Evolutionary conservation across 2,113 vertebrate species (phyloP).

Genomic region (Hepsetus odoe): DNA sequence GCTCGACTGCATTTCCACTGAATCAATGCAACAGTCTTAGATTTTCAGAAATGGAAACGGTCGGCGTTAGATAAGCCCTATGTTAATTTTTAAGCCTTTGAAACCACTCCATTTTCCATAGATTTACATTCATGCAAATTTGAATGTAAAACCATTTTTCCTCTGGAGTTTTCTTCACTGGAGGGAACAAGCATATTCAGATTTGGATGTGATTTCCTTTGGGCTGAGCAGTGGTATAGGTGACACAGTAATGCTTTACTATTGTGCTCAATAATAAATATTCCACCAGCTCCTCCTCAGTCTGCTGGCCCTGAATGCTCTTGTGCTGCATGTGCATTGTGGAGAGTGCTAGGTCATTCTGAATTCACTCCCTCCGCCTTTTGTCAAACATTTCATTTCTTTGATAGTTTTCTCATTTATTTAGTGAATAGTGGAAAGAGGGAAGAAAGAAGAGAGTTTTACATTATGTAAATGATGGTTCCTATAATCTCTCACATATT

Average conservation of each 20-base stretch:
- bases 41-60: constrained; percentile 3
- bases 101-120: constrained; percentile 45
- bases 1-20: background rate
- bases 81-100: constrained; percentile 40
- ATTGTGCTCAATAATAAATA: constrained; percentile 81
- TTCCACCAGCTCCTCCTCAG: constrained; percentile 76
- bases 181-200: constrained; percentile 62
- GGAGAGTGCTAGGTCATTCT: constrained; percentile 73
- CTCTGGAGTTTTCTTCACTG: constrained; percentile 57
- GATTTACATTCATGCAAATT: constrained; percentile 53
- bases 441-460: constrained; percentile 63
- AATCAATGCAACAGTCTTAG: constrained; percentile 25
- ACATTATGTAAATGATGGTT: constrained; percentile 81
- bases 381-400: constrained; percentile 75
- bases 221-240: constrained; percentile 71
- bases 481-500: constrained; percentile 79
- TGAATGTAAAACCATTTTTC: constrained; percentile 38
- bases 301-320: constrained; percentile 74
- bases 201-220: constrained; percentile 66
- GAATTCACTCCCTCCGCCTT: constrained; percentile 73
- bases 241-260: constrained; percentile 80
- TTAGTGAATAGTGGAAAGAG: constrained; percentile 77
- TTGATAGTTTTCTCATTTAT: constrained; percentile 83
- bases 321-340: constrained; percentile 70
- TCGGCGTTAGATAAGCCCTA: constrained; percentile 26